Base-by-base conservation (phyloP, 2,113 vertebrate genomes). In the Coturnix japonica region DNA sequence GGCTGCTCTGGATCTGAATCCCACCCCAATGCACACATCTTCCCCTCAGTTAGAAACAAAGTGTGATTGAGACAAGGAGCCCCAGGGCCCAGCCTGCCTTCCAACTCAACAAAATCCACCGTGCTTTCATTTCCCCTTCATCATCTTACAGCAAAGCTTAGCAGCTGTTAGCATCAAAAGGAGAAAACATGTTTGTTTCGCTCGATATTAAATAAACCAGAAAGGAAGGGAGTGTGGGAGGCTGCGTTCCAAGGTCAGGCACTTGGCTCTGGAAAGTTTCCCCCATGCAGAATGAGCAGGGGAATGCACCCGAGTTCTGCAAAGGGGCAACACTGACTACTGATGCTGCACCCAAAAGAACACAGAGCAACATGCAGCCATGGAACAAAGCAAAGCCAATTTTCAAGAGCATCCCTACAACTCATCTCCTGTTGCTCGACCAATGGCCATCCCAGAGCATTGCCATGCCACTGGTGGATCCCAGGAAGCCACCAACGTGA, bases 371-470 rank as follows among this genome's bases (percentile, higher is more conserved):
- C 60, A 1, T 2, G 16, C n/a, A 53, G n/a, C 57, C 13, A 5
- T 61, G 60, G 73, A 25, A 23, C 43, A 14, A 53, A 16, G 49
- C 63, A 70, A 43, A 57, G 13, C 57, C 11, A 28, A 14, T 41
- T 33, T 33, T n/a, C 1, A 10, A 53, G 11, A 63, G 30, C 46
- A 26, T 56, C 61, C 63, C 9, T 18, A 28, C 23, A 49, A 60
- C 76, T 85, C 59, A 5, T 21, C 7, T 66, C 87, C 86, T 2
- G 47, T 37, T 43, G 6, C 23, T 31, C 3, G 0, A 26, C 56
- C 63, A 1, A 26, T 0, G 0, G 26, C 2, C 2, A 10, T 11
- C 35, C 77, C 47, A 18, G 18, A 46, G 6, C 57, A 4, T 5
- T 41, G 83, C 69, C 64, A 35, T 14, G 37, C 28, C 51, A 35